phyloP scores from a whole-genome alignment of 1,140 invertebrate species.

The Grapholita molesta region DNA sequence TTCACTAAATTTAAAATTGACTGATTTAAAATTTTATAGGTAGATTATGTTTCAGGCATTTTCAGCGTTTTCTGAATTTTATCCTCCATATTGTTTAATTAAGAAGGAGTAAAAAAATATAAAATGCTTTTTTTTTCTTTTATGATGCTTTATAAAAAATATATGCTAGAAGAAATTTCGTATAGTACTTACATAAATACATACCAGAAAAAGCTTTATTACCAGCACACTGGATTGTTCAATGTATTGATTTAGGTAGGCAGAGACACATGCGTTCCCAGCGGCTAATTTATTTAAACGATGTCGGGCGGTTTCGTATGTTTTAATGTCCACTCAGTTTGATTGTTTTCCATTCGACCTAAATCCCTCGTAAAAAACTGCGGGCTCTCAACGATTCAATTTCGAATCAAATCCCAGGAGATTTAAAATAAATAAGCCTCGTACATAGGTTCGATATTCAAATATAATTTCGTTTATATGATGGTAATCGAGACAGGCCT shows the following conservation, averaged over 20 bases:
- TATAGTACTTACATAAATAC: no score
- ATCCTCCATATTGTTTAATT: no score
- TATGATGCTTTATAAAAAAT: no score
- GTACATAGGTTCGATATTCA: constrained; percentile 36
- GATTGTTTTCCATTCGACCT: constrained; percentile 43
- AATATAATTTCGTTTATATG: constrained; percentile 38
- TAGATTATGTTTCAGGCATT: no score
- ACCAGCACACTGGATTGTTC: neutral
- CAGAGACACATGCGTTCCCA: constrained; percentile 2
- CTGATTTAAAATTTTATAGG: no score
- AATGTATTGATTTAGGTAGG: constrained; percentile 9
- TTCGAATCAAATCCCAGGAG: constrained; percentile 9
- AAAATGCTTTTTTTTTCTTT: no score
- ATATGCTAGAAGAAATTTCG: no score
- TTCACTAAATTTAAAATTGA: no score
- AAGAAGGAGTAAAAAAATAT: no score
- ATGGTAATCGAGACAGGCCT: constrained; percentile 41
- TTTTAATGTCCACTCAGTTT: constrained; percentile 49
- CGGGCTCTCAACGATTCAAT: neutral
- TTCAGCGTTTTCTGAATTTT: no score
- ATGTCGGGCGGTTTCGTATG: constrained; percentile 22
- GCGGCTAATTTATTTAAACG: constrained; percentile 36
- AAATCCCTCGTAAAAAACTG: constrained; percentile 22
- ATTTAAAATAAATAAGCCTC: constrained; percentile 8
- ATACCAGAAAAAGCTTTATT: neutral